These are phyloP conservation scores for Holothuria leucospilota DNA, from an alignment of 53 echinoderm and acorn worm species.

Conservation along the genomic window DNA sequence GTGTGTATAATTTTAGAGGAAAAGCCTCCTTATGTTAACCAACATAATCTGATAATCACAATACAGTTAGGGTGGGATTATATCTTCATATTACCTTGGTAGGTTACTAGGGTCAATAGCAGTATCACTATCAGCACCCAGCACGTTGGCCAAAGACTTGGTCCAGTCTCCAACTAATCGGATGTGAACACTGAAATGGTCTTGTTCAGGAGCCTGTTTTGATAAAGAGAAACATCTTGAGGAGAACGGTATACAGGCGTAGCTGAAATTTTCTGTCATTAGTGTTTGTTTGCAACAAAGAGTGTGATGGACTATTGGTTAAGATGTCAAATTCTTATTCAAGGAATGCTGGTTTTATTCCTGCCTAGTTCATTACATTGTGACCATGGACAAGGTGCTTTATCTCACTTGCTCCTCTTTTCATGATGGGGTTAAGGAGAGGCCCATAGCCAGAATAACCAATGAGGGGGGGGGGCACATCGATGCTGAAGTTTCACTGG, in stretches of 20 bases:
- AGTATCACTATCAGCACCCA: constrained; percentile 73
- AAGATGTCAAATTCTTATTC: too few relatives aligned
- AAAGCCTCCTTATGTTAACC: too few relatives aligned
- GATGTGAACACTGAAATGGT: constrained; percentile 94
- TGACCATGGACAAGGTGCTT: too few relatives aligned
- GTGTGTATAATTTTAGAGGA: too few relatives aligned
- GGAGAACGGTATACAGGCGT: background rate
- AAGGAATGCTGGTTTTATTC: background rate
- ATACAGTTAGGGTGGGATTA: too few relatives aligned
- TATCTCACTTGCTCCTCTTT: too few relatives aligned
- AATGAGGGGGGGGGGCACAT: too few relatives aligned
- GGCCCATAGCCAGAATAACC: too few relatives aligned
- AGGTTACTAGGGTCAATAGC: constrained; percentile 26
- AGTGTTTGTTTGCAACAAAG: background rate
- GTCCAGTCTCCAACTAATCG: constrained; percentile 96
- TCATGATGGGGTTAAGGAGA: too few relatives aligned
- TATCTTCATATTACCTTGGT: constrained; percentile 2
- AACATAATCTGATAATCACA: too few relatives aligned
- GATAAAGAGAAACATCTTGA: background rate
- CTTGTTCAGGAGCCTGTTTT: constrained; percentile 88
- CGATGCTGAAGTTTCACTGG: too few relatives aligned
- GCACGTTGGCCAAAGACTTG: constrained; percentile 66
- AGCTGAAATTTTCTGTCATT: background rate
- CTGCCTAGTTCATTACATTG: background rate
- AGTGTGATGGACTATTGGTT: too few relatives aligned